Evolutionary conservation across 2,797 vertebrate species (phyloP).

Genomic region (Australoheros facetus): DNA sequence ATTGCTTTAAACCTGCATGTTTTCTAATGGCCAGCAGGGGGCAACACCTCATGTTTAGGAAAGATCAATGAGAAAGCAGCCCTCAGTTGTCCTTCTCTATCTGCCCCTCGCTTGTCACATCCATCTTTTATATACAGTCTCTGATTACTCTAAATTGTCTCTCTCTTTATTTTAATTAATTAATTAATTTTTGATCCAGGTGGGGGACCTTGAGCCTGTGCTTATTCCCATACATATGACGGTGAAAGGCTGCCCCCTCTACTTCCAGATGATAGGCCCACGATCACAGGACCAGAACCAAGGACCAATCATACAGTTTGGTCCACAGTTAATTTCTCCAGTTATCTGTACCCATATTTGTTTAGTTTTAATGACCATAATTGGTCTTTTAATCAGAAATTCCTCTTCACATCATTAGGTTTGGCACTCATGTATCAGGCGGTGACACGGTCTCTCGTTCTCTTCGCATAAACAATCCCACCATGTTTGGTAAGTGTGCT

Average conservation of each 20-base stretch:
- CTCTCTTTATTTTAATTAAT: neutral
- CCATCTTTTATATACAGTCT: neutral
- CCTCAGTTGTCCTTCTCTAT: neutral
- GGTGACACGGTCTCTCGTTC: conserved; percentile 83
- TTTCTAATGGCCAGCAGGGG: neutral
- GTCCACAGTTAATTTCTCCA: neutral
- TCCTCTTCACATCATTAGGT: conserved; percentile 75
- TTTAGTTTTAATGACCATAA: neutral
- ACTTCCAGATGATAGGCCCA: conserved; percentile 86
- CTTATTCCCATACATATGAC: conserved; percentile 86
- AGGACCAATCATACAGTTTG: conserved; percentile 82
- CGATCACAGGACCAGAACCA: conserved; percentile 68
- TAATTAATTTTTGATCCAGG: conserved; percentile 69
- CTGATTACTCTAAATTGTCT: neutral
- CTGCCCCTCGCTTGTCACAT: neutral
- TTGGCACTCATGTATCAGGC: conserved; percentile 89
- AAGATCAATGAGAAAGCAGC: too few relatives aligned
- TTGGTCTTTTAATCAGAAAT: neutral
- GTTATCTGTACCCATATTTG: neutral
- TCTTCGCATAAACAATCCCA: conserved; percentile 88
- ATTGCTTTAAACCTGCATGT: neutral
- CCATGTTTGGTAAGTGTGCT: conserved; percentile 84
- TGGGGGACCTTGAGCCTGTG: conserved; percentile 82
- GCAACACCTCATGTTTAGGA: neutral
- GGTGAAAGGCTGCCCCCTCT: conserved; percentile 91